Percentiles rank a stretch among this genome's conserved stretches.
Evolutionary conservation across 2,113 vertebrate genomes (phyloP).

Genomic region (crab-eating macaque (Macaca fascicularis)): DNA sequence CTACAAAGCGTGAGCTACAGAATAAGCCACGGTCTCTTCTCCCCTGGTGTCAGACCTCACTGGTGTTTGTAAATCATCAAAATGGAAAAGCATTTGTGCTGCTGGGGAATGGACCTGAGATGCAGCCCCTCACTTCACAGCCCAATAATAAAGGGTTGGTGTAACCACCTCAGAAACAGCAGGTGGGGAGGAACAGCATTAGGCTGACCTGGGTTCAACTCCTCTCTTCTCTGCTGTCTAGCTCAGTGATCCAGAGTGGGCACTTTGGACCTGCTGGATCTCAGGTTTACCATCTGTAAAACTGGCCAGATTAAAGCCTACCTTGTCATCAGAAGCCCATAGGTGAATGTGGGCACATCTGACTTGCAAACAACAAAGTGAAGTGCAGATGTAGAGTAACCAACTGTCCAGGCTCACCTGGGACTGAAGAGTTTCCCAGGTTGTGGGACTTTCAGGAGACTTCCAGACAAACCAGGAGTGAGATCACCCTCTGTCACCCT

Average conservation of each 20-base stretch:
- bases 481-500: background rate
- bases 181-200: background rate
- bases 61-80: background rate
- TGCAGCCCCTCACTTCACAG: background rate
- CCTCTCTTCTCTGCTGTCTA: background rate
- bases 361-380: background rate
- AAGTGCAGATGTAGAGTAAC: too few species aligned
- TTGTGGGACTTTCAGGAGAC: background rate
- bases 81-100: background rate
- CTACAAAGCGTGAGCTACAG: too few species aligned
- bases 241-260: background rate
- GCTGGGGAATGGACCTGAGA: background rate
- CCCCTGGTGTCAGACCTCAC: background rate
- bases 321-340: background rate
- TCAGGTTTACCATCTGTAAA: background rate
- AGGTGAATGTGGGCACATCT: background rate
- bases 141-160: accelerated
- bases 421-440: background rate
- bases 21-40: background rate
- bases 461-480: background rate
- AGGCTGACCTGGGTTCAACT: background rate
- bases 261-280: background rate
- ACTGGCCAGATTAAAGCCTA: accelerated
- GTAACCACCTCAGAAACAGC: background rate
- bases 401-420: background rate